phyloP scores from a whole-genome alignment of 1,140 invertebrate species.

The Aphis gossypii region DNA sequence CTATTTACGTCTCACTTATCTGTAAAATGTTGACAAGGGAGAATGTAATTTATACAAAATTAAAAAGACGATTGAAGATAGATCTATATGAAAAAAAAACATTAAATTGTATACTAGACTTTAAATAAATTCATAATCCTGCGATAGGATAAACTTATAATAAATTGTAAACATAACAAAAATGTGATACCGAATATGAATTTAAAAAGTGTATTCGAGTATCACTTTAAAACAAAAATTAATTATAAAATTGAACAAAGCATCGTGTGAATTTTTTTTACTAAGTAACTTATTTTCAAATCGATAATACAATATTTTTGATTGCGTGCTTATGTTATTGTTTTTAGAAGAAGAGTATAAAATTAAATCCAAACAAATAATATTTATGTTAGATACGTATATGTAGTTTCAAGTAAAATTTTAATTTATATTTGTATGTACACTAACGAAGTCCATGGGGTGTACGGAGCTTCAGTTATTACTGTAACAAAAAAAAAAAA shows the following conservation, averaged over 20 bases:
- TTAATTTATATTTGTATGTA: constrained; percentile 37
- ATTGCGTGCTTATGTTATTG: constrained; percentile 3
- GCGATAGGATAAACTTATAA: background rate
- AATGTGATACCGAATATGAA: background rate
- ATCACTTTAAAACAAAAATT: background rate
- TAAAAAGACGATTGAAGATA: background rate
- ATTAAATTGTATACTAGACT: background rate
- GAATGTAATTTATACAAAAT: background rate
- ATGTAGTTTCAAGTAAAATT: constrained; percentile 16
- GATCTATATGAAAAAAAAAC: background rate
- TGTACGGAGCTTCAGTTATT: constrained; percentile 22
- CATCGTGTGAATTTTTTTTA: background rate
- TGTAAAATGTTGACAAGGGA: background rate
- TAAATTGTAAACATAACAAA: background rate
- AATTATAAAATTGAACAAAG: background rate
- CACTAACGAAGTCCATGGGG: background rate
- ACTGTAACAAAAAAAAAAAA: constrained; percentile 50
- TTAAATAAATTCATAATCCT: background rate
- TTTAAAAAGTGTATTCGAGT: background rate
- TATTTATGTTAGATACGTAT: constrained; percentile 39
- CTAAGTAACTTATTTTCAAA: background rate
- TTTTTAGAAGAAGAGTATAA: constrained; percentile 31
- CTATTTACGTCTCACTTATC: background rate
- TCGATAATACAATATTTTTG: background rate
- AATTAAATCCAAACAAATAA: constrained; percentile 18